phyloP scores from a whole-genome alignment of 2,113 vertebrate genomes.

The Tauraco erythrolophus region DNA sequence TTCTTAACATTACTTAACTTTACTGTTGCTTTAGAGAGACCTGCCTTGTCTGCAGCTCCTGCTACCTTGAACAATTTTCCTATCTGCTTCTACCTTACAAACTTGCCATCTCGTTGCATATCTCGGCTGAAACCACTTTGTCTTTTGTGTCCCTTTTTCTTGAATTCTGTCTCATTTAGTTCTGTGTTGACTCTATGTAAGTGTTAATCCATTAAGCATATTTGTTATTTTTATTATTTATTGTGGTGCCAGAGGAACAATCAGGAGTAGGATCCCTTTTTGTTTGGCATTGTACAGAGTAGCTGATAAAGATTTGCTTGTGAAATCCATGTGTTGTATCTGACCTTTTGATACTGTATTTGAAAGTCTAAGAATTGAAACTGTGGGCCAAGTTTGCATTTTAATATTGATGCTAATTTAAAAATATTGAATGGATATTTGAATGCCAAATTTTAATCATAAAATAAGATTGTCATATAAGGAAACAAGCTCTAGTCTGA shows the following conservation, averaged over 20 bases:
- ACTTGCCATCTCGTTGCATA: neutral
- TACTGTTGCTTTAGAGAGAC: constrained; percentile 26
- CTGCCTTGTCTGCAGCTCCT: constrained; percentile 60
- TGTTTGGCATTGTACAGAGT: neutral
- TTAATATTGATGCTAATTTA: constrained; percentile 22
- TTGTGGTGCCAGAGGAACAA: neutral
- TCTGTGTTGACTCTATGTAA: neutral
- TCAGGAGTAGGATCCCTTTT: neutral
- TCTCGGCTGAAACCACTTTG: neutral
- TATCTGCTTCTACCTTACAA: neutral
- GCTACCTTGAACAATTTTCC: neutral
- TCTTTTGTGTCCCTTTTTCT: neutral
- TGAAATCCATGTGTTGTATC: neutral
- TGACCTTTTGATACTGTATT: constrained; percentile 11
- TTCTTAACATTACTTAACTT: neutral
- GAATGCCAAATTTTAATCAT: neutral
- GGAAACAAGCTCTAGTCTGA: neutral
- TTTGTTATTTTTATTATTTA: constrained; percentile 36
- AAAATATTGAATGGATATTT: neutral
- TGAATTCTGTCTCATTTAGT: neutral
- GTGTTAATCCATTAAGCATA: neutral
- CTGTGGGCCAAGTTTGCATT: neutral
- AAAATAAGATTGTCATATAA: neutral
- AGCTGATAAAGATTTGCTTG: neutral
- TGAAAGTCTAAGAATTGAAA: neutral